phyloP scores from a whole-genome alignment of 2,888 invertebrate genomes.

The Eucera pruinosa region DNA sequence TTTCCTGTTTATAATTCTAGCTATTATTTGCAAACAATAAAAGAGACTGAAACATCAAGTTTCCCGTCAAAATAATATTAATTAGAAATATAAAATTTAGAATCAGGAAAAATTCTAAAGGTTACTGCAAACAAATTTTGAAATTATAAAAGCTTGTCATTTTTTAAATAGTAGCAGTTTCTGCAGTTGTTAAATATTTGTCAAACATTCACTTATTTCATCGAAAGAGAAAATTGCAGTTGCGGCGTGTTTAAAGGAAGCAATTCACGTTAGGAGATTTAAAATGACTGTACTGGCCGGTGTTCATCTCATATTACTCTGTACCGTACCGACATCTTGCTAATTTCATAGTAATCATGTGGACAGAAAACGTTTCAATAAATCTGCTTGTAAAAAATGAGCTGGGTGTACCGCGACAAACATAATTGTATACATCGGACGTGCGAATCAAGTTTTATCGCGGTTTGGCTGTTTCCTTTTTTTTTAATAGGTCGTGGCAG shows the following conservation, averaged over 20 bases:
- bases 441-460: constrained; percentile 36
- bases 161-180: no score
- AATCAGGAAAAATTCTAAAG: no score
- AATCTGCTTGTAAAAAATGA: constrained; percentile 7
- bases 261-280: constrained; percentile 7
- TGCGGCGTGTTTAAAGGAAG: neutral
- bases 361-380: constrained; percentile 33
- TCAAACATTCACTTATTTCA: neutral
- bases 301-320: constrained; percentile 5
- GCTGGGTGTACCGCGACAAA: neutral
- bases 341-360: constrained; percentile 27
- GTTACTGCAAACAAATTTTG: no score
- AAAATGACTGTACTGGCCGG: constrained; percentile 16
- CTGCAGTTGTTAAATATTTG: no score
- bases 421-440: constrained; percentile 13
- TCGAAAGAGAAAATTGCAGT: constrained; percentile 7
- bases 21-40: neutral
- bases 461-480: constrained; percentile 18
- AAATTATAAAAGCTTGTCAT: no score
- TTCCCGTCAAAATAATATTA: no score
- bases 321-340: constrained; percentile 2
- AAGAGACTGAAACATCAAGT: no score
- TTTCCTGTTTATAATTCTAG: neutral
- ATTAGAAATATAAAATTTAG: no score
- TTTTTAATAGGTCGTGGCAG: constrained; percentile 1